Conservation (phyloP, 2,113 vertebrate species). For the Gadus chalcogrammus region DNA sequence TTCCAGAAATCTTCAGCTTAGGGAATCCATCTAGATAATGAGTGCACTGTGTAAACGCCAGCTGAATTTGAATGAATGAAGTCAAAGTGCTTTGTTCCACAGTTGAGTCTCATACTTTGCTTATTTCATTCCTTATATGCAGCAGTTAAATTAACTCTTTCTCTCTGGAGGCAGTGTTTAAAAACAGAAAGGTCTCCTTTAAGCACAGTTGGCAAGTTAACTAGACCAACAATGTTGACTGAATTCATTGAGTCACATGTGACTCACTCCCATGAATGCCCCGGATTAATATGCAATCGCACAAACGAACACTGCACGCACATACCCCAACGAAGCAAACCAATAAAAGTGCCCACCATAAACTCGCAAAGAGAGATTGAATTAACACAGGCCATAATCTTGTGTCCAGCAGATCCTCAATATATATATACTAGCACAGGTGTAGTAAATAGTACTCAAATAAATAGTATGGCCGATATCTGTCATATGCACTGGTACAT, state of each 20-base stretch:
- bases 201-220: background rate
- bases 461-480: no score
- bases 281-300: no score
- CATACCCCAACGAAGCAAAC: background rate
- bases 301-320: no score
- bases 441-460: no score
- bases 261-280: background rate
- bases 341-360: background rate
- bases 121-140: background rate
- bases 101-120: background rate
- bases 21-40: no score
- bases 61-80: no score
- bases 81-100: no score
- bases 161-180: background rate
- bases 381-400: background rate
- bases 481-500: no score
- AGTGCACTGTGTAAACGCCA: no score
- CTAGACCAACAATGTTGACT: background rate
- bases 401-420: background rate
- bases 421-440: no score
- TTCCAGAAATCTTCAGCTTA: no score
- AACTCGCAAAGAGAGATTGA: slow-evolving; percentile 7
- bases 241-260: slow-evolving; percentile 15
- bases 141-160: background rate
- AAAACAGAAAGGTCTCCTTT: background rate